A percentile compares a stretch with the other conserved stretches of the same genome.
These are phyloP conservation scores for Acropora yongei DNA, from an alignment of 64 coral and sea anemone species.

Conservation along the genomic window DNA sequence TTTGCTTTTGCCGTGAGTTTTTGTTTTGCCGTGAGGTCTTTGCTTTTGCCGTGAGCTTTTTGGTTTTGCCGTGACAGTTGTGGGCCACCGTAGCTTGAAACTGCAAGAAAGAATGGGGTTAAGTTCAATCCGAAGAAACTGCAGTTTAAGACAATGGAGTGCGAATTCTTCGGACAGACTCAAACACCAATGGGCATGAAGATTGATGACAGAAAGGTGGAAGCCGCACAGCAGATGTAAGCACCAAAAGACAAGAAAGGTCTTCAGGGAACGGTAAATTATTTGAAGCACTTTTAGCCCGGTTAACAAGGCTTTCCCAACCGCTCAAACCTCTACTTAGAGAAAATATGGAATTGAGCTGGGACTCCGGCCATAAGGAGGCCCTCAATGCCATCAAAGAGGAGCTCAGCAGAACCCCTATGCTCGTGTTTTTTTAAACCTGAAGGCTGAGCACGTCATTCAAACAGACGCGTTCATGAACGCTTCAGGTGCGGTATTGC, in stretches of 20 bases:
- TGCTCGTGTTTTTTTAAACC: neutral
- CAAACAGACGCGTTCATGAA: constrained; percentile 19
- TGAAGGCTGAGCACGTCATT: neutral
- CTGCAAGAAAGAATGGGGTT: constrained; percentile 38
- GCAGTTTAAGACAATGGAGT: constrained; percentile 35
- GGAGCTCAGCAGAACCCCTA: neutral
- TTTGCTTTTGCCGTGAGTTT: too few relatives aligned
- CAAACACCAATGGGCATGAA: neutral
- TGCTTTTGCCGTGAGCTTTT: too few relatives aligned
- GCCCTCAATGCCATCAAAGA: neutral
- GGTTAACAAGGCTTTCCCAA: neutral
- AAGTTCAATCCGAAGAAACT: constrained; percentile 18
- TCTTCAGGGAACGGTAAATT: neutral
- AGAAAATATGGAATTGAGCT: neutral
- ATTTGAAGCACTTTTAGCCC: constrained; percentile 6
- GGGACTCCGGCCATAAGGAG: neutral
- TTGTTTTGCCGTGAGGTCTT: too few relatives aligned
- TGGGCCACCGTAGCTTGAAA: too few relatives aligned
- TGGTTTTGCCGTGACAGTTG: too few relatives aligned
- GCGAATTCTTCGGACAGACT: constrained; percentile 13
- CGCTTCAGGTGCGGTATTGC: constrained; percentile 24
- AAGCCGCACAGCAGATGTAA: constrained; percentile 5
- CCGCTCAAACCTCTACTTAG: neutral
- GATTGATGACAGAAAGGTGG: constrained; percentile 16
- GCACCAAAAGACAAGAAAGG: neutral